These are phyloP conservation scores for Sericinus montela DNA, from an alignment of 2,888 invertebrate genomes.

Conservation along the genomic window DNA sequence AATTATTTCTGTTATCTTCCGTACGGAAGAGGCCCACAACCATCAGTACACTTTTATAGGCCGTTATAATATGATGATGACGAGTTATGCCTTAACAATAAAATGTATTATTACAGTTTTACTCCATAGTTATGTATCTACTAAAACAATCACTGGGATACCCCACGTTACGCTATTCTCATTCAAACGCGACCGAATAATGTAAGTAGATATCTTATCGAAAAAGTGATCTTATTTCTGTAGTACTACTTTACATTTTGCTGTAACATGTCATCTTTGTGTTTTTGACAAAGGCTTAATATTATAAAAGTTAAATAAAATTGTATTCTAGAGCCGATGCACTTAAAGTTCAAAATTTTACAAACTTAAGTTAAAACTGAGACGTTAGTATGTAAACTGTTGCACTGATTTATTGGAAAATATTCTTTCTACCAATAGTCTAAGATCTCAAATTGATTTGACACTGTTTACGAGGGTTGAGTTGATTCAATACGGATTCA, in stretches of 20 bases:
- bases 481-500: constrained; percentile 49
- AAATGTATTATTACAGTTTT: constrained; percentile 31
- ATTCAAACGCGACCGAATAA: constrained; percentile 49
- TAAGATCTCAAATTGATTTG: background rate
- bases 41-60: too few species aligned
- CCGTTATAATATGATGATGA: too few species aligned
- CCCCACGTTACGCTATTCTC: constrained; percentile 70
- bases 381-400: constrained; percentile 19
- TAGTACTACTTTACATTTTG: constrained; percentile 27
- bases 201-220: constrained; percentile 18
- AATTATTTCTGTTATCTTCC: too few species aligned
- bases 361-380: constrained; percentile 24
- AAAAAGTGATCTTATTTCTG: constrained; percentile 32
- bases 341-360: constrained; percentile 24
- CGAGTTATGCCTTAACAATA: too few species aligned
- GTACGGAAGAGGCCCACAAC: too few species aligned
- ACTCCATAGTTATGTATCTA: constrained; percentile 37
- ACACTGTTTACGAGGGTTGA: constrained; percentile 20
- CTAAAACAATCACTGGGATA: constrained; percentile 57
- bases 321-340: background rate
- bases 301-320: background rate
- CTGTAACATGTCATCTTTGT: constrained; percentile 19
- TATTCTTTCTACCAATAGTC: constrained; percentile 7
- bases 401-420: background rate
- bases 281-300: constrained; percentile 24